Conservation (phyloP, 2,113 vertebrate genomes). For the Anguilla japonica region DNA sequence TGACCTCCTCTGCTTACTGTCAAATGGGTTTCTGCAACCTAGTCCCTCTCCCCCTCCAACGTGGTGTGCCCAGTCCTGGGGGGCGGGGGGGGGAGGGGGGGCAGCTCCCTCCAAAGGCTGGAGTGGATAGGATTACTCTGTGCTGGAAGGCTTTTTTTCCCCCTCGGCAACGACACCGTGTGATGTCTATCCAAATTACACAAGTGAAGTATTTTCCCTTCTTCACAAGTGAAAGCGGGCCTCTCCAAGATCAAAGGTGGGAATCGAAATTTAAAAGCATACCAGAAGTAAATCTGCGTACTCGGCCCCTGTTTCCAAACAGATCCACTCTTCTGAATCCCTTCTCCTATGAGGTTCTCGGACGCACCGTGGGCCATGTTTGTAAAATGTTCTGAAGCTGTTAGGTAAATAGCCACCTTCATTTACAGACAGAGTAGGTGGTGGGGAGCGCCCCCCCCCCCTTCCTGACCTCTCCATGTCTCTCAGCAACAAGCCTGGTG, state of each 20-base stretch:
- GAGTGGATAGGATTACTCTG: constrained; percentile 7
- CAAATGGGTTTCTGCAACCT: neutral
- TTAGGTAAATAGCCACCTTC: neutral
- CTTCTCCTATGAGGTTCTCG: constrained; percentile 37
- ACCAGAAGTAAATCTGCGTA: neutral
- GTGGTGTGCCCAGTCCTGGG: neutral
- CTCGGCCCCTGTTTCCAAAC: constrained; percentile 14
- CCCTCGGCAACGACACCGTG: constrained; percentile 43
- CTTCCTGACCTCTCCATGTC: neutral
- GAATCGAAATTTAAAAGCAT: constrained; percentile 57
- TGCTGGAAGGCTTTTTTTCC: constrained; percentile 22
- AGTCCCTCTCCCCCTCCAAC: neutral
- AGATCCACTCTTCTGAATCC: constrained; percentile 27
- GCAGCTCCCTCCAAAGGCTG: constrained; percentile 12
- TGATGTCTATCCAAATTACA: constrained; percentile 75
- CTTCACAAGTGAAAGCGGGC: constrained; percentile 49
- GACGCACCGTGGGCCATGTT: neutral
- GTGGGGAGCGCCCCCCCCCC: neutral
- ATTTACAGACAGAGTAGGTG: neutral
- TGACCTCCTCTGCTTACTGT: neutral
- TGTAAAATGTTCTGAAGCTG: neutral
- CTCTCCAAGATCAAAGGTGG: constrained; percentile 67
- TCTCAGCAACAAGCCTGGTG: neutral
- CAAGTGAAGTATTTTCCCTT: constrained; percentile 66
- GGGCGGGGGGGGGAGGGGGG: neutral